Percentiles rank a stretch among this genome's conserved stretches.
These are phyloP conservation scores for Rhinoraja longicauda DNA, from an alignment of 2,797 vertebrate genomes.

Conservation along the genomic window DNA sequence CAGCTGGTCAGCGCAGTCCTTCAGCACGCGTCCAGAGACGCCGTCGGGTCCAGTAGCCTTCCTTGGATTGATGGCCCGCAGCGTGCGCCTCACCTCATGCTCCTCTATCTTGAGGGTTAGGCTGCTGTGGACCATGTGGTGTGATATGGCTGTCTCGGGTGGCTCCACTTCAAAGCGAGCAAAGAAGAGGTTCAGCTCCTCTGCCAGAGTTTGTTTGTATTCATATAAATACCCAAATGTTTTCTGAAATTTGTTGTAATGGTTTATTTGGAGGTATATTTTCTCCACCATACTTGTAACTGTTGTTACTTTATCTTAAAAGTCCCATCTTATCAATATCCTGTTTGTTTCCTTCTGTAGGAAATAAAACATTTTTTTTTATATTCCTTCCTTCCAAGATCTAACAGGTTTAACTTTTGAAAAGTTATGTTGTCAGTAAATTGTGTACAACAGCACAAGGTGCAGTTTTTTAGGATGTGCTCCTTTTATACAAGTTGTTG, in stretches of 20 bases:
- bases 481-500: background rate
- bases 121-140: no score
- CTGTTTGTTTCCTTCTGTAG: background rate
- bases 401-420: background rate
- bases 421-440: background rate
- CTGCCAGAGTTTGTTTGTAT: background rate
- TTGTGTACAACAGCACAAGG: background rate
- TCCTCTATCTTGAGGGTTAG: no score
- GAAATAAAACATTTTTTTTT: background rate
- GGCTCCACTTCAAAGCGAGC: no score
- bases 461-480: background rate
- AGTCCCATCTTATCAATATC: background rate
- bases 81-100: no score
- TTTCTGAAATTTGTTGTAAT: background rate
- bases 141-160: no score
- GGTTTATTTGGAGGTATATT: background rate
- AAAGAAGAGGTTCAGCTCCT: no score
- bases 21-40: no score
- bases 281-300: background rate
- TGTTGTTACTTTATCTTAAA: background rate
- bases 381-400: background rate
- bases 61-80: no score
- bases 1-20: no score
- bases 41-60: no score
- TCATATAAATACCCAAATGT: background rate